These are phyloP conservation scores for Chloropsis hardwickii DNA, from an alignment of 2,113 vertebrate species.

Conservation along the genomic window DNA sequence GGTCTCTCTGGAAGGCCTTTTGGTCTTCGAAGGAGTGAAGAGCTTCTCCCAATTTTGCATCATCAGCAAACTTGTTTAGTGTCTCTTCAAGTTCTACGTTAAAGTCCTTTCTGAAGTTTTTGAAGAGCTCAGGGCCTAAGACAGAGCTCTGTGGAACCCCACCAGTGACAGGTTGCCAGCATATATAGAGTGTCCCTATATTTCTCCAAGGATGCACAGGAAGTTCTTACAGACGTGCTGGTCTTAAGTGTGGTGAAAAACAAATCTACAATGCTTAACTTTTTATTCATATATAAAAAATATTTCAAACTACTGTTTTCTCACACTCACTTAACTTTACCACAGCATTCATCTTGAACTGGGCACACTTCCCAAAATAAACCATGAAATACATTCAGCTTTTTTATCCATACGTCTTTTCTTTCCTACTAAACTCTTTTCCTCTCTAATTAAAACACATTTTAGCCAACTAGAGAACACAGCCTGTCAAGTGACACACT, in stretches of 20 bases:
- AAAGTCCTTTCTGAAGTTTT: background rate
- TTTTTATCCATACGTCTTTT: background rate
- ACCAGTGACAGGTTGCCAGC: background rate
- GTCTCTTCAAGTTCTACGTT: background rate
- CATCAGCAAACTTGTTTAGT: background rate
- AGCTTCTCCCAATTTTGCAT: background rate
- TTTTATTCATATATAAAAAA: background rate
- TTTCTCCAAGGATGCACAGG: background rate
- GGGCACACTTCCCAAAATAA: background rate
- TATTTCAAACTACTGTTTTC: background rate
- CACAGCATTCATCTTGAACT: background rate
- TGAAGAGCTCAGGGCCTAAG: background rate
- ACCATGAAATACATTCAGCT: background rate
- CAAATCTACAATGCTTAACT: background rate
- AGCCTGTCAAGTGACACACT: background rate
- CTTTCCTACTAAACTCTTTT: background rate
- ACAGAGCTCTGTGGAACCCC: rapidly evolving
- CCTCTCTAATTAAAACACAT: background rate
- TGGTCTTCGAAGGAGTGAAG: background rate
- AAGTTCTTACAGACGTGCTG: background rate
- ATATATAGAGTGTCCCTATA: background rate
- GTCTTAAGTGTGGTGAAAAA: background rate
- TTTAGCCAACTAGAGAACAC: background rate
- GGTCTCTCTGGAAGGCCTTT: background rate
- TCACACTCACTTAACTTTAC: background rate